Conservation (phyloP, 1,140 invertebrate genomes). For the Drosophila subpulchrella region DNA sequence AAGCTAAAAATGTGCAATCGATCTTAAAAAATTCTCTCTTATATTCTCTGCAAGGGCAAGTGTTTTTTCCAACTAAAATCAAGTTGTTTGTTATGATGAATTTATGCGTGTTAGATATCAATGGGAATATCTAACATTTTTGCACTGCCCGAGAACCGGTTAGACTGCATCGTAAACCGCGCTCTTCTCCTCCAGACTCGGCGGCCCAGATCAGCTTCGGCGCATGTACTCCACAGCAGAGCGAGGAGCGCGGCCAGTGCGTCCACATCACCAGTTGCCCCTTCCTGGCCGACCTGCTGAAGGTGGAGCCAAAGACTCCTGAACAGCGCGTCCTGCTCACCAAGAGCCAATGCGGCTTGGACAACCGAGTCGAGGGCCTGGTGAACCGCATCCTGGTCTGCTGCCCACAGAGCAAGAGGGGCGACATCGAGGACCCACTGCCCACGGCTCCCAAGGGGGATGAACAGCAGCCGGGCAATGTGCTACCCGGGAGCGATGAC, state of each 20-base stretch:
- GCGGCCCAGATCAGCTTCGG: slow-evolving; percentile 66
- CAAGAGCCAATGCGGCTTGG: slow-evolving; percentile 70
- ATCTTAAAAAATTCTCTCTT: too few relatives aligned
- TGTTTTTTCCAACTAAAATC: background rate
- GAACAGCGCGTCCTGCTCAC: slow-evolving; percentile 39
- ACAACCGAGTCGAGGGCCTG: slow-evolving; percentile 49
- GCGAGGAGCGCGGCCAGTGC: slow-evolving; percentile 79
- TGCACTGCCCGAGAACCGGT: slow-evolving; percentile 39
- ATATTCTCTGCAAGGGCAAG: too few relatives aligned
- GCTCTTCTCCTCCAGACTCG: slow-evolving; percentile 21
- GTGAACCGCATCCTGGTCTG: slow-evolving; percentile 66
- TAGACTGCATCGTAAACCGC: slow-evolving; percentile 18
- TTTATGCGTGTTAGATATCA: background rate
- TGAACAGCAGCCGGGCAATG: slow-evolving; percentile 40
- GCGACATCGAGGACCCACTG: background rate
- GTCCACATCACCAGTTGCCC: slow-evolving; percentile 79
- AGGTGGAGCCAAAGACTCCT: slow-evolving; percentile 8
- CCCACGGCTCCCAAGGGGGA: background rate
- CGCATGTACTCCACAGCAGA: slow-evolving; percentile 78
- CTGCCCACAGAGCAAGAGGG: slow-evolving; percentile 46
- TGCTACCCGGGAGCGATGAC: slow-evolving; percentile 60
- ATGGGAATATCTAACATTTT: background rate
- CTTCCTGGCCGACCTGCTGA: slow-evolving; percentile 72
- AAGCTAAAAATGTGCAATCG: too few relatives aligned
- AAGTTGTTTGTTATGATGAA: background rate